These are phyloP conservation scores for Urosaurus nigricauda DNA, from an alignment of 2,797 vertebrate species.

Conservation along the genomic window DNA sequence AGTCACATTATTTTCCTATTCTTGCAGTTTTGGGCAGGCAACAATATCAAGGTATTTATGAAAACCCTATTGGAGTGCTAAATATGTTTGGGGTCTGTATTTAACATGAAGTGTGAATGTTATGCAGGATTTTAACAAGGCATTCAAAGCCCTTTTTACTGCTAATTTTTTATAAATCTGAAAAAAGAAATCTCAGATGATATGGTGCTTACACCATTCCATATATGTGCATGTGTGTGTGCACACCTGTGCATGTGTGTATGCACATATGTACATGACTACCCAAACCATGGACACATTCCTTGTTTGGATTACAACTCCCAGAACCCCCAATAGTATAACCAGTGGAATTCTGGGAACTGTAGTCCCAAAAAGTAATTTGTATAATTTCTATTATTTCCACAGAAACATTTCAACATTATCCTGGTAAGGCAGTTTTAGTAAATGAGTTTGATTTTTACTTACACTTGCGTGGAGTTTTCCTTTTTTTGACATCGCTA, in stretches of 20 bases:
- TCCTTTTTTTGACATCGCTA: conserved; percentile 99
- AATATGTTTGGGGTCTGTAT: no score
- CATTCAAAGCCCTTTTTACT: not conserved
- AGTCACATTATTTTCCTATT: not conserved
- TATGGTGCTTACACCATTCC: no score
- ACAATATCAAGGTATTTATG: not conserved
- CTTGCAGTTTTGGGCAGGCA: not conserved
- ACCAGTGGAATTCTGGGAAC: no score
- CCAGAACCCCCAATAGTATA: no score
- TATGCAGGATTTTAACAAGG: not conserved
- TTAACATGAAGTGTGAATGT: not conserved
- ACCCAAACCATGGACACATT: no score
- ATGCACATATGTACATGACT: no score
- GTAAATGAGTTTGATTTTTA: conserved; percentile 62
- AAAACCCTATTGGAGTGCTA: no score
- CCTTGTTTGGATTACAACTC: no score
- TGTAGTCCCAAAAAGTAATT: no score
- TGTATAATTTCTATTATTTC: conserved; percentile 30
- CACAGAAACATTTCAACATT: conserved; percentile 24
- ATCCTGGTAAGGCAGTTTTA: conserved; percentile 43
- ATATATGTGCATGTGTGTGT: no score
- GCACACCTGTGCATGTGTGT: no score
- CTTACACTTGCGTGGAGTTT: conserved; percentile 96
- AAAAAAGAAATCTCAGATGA: not conserved
- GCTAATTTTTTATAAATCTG: not conserved